These are phyloP conservation scores for Falco berigora DNA, from an alignment of 2,797 vertebrate genomes.

Conservation along the genomic window DNA sequence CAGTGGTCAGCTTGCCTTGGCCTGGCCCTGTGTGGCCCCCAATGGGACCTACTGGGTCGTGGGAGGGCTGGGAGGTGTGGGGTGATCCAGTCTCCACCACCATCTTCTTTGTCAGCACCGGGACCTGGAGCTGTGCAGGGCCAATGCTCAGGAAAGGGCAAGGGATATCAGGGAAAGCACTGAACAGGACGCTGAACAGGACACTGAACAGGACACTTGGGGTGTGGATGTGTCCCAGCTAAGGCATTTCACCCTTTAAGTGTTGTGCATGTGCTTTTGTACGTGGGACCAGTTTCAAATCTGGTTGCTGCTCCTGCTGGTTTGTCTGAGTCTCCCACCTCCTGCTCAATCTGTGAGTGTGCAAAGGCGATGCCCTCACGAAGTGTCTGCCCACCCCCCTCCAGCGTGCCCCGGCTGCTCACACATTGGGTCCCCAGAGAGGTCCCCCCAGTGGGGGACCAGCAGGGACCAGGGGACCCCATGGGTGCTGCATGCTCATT, in stretches of 20 bases:
- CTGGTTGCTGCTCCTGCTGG: too few relatives aligned
- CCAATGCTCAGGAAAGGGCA: background rate
- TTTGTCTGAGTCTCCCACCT: background rate
- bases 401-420: background rate
- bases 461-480: background rate
- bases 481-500: background rate
- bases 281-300: background rate
- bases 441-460: too few relatives aligned
- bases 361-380: rapidly evolving
- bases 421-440: background rate
- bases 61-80: background rate
- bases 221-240: too few relatives aligned
- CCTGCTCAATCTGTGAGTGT: too few relatives aligned
- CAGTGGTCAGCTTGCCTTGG: rapidly evolving
- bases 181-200: too few relatives aligned
- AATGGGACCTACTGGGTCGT: background rate
- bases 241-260: background rate
- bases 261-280: background rate
- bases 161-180: background rate
- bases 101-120: background rate
- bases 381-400: background rate
- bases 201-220: too few relatives aligned
- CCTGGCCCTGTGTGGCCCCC: too few relatives aligned
- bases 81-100: background rate
- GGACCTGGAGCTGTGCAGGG: background rate